These are phyloP conservation scores for Tinea trinotella DNA, from an alignment of 2,888 invertebrate genomes.

Conservation along the genomic window DNA sequence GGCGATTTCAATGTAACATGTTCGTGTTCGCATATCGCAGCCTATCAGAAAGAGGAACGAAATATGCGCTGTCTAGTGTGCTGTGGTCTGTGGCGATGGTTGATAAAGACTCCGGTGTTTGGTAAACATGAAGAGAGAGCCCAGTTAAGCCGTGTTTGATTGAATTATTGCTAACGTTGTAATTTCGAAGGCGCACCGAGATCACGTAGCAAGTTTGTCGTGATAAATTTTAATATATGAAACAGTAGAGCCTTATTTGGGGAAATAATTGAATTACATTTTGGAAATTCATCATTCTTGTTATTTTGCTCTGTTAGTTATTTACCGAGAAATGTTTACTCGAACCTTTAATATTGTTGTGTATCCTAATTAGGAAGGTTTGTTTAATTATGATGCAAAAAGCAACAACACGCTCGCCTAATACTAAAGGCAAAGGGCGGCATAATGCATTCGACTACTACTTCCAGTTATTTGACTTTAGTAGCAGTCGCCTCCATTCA, in stretches of 20 bases:
- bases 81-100: neutral
- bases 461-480: no score
- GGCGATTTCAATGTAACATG: no score
- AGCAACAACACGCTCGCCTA: no score
- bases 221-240: conserved; percentile 21
- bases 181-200: conserved; percentile 40
- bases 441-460: no score
- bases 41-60: no score
- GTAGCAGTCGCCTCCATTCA: no score
- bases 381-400: no score
- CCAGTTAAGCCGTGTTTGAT: conserved; percentile 58
- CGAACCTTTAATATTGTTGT: no score
- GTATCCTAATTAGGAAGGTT: no score
- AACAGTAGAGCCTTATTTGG: conserved; percentile 2
- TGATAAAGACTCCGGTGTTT: conserved; percentile 32
- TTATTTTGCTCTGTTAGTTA: neutral
- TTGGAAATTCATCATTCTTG: neutral
- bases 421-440: no score
- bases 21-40: no score
- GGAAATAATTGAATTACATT: conserved; percentile 4
- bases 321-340: neutral
- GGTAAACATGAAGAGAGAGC: conserved; percentile 50
- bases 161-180: conserved; percentile 61
- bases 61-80: no score
- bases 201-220: conserved; percentile 48